A percentile compares a stretch with the other conserved stretches of the same genome.
phyloP scores from a whole-genome alignment of 2,888 invertebrate species.

The Anodontia alba region DNA sequence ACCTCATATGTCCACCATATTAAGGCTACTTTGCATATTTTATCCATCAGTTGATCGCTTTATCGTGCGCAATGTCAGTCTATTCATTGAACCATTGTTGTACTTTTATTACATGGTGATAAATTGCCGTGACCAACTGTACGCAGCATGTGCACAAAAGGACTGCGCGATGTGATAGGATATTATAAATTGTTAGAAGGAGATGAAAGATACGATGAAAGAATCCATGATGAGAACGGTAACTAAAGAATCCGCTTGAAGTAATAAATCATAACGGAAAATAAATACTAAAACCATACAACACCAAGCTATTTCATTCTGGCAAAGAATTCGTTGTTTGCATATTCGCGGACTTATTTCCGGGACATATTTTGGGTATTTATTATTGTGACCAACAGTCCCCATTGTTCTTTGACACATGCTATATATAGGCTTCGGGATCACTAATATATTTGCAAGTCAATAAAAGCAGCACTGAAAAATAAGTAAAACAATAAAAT shows the following conservation, averaged over 20 bases:
- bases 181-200: not conserved
- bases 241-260: slow-evolving; percentile 1
- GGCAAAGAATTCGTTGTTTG: no score
- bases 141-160: slow-evolving; percentile 2
- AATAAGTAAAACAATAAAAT: no score
- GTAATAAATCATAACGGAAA: not conserved
- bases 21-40: slow-evolving; percentile 8
- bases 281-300: no score
- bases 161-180: not conserved
- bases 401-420: no score
- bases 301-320: no score
- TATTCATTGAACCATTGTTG: slow-evolving; percentile 2
- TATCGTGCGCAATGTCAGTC: not conserved
- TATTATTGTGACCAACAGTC: no score
- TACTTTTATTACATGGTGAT: slow-evolving; percentile 12
- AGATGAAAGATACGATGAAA: not conserved
- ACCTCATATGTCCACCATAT: not conserved
- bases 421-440: no score
- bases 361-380: no score
- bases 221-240: not conserved
- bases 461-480: no score
- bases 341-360: no score
- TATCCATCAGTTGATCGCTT: slow-evolving; percentile 12
- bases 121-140: slow-evolving; percentile 13
- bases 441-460: no score